Evolutionary conservation across 2,888 invertebrate species (phyloP).

Genomic region (Cheilosia grossa): DNA sequence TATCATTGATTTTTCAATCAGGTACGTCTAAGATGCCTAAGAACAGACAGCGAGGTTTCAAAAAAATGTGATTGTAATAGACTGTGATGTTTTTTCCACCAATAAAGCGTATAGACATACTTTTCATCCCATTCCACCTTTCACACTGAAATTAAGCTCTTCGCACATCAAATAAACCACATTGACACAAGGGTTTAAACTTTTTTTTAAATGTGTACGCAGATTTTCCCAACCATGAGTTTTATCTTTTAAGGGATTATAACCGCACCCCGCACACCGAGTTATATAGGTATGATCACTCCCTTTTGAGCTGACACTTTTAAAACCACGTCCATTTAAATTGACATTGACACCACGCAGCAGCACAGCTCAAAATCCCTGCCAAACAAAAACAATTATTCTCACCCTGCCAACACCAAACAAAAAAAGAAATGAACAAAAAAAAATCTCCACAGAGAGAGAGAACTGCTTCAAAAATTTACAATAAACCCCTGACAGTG

Average conservation of each 20-base stretch:
- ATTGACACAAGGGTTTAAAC: not conserved
- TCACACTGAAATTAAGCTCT: no score
- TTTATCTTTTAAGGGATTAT: conserved; percentile 17
- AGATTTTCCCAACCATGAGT: conserved; percentile 4
- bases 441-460: conserved; percentile 44
- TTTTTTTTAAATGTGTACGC: not conserved
- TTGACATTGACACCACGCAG: conserved; percentile 20
- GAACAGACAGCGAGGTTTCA: no score
- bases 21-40: no score
- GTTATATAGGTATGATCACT: not conserved
- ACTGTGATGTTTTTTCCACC: no score
- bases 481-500: conserved; percentile 43
- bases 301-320: conserved; percentile 11
- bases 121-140: no score
- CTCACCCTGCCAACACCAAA: not conserved
- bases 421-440: not conserved
- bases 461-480: conserved; percentile 37
- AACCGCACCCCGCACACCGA: conserved; percentile 15
- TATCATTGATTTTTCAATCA: no score
- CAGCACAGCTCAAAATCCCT: conserved; percentile 2
- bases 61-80: no score
- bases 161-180: no score
- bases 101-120: no score
- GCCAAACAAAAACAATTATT: conserved; percentile 44
- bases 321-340: conserved; percentile 23